A percentile compares a stretch with the other conserved stretches of the same genome.
These are phyloP conservation scores for Pipa parva DNA, from an alignment of 2,113 vertebrate species.

Conservation along the genomic window DNA sequence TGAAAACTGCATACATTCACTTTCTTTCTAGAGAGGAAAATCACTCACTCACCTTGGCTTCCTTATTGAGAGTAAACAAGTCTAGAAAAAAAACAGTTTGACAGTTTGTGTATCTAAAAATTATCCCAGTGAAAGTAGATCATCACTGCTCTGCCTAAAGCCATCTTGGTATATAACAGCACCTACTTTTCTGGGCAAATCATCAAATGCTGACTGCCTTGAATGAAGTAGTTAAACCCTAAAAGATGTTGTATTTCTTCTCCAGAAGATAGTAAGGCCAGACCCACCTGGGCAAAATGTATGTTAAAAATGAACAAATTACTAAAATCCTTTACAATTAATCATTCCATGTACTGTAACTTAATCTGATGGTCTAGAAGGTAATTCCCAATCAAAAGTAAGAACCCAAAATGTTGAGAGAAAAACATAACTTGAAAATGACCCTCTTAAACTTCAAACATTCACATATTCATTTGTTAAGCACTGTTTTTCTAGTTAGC, in stretches of 20 bases:
- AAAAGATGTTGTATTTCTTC: not conserved
- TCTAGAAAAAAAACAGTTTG: conserved; percentile 6
- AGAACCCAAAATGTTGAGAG: too few relatives aligned
- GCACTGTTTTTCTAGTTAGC: too few relatives aligned
- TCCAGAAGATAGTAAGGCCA: not conserved
- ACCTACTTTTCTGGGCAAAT: conserved; percentile 16
- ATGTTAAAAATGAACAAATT: too few relatives aligned
- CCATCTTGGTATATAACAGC: conserved; percentile 23
- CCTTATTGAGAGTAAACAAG: not conserved
- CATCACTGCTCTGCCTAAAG: conserved; percentile 8
- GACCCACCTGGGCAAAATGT: not conserved
- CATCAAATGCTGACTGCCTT: conserved; percentile 23
- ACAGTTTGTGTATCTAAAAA: conserved; percentile 28
- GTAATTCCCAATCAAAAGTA: too few relatives aligned
- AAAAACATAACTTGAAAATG: too few relatives aligned
- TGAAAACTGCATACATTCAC: not conserved
- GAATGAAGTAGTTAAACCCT: conserved; percentile 11
- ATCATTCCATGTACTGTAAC: too few relatives aligned
- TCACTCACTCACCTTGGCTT: conserved; percentile 11
- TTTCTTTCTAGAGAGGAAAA: not conserved
- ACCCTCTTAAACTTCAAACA: too few relatives aligned
- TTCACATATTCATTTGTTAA: too few relatives aligned
- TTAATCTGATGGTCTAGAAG: too few relatives aligned
- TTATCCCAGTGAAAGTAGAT: conserved; percentile 35
- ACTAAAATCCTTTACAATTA: too few relatives aligned